These are phyloP conservation scores for Nyctalus aviator DNA, from an alignment of 2,797 vertebrate genomes.

Conservation along the genomic window DNA sequence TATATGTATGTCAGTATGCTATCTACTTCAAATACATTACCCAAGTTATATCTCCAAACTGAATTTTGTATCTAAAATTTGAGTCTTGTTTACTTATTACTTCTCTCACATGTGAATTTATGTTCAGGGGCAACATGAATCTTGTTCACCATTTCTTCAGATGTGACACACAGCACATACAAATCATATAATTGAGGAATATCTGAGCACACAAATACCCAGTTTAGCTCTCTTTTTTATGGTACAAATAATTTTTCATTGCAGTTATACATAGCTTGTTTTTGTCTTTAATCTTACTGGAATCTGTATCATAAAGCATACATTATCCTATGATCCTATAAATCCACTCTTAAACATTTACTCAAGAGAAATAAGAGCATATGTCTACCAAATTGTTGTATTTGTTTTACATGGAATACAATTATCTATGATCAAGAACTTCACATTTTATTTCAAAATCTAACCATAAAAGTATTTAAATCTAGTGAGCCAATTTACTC, in stretches of 20 bases:
- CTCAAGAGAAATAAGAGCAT: conserved; percentile 41
- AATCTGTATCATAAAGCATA: not conserved
- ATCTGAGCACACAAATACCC: conserved; percentile 25
- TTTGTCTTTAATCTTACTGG: conserved; percentile 35
- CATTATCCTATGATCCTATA: not conserved
- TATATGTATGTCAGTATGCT: not conserved
- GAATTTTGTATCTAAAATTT: conserved; percentile 34
- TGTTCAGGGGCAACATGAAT: not conserved
- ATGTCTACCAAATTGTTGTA: not conserved
- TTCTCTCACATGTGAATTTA: conserved; percentile 38
- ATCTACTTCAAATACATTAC: not conserved
- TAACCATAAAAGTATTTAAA: conserved; percentile 36
- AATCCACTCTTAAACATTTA: not conserved
- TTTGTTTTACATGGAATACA: conserved; percentile 31
- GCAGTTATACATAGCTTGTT: conserved; percentile 16
- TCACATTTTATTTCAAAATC: conserved; percentile 46
- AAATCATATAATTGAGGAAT: conserved; percentile 45
- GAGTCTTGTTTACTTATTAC: conserved; percentile 26
- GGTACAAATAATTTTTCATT: conserved; percentile 16
- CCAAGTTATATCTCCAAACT: conserved; percentile 18
- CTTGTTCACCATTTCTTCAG: conserved; percentile 14
- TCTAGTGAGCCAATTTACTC: conserved; percentile 7
- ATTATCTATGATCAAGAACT: not conserved
- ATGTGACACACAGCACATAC: not conserved
- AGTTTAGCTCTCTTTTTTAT: conserved; percentile 3